These are phyloP conservation scores for Philypnodon macrostomus DNA, from an alignment of 2,797 vertebrate species.

Conservation along the genomic window DNA sequence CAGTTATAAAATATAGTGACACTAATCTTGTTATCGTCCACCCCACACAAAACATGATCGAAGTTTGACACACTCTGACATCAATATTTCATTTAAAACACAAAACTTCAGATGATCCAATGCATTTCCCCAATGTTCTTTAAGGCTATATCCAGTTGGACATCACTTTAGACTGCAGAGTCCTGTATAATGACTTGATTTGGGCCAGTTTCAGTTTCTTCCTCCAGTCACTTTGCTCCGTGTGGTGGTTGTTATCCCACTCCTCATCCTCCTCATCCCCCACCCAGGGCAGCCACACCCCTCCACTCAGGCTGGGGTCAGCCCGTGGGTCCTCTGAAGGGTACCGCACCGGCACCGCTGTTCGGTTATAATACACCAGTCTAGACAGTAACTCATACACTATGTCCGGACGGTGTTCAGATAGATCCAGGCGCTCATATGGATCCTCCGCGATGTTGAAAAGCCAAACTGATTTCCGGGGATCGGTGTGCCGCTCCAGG, in stretches of 20 bases:
- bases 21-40: too few relatives aligned
- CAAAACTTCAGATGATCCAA: too few relatives aligned
- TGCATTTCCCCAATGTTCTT: not conserved
- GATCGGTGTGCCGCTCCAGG: constrained; percentile 84
- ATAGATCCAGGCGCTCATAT: constrained; percentile 87
- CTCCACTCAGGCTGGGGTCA: constrained; percentile 89
- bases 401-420: constrained; percentile 85
- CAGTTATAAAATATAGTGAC: too few relatives aligned
- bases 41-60: too few relatives aligned
- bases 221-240: constrained; percentile 80
- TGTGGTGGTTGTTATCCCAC: constrained; percentile 69
- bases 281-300: constrained; percentile 94
- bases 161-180: constrained; percentile 91
- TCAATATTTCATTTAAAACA: too few relatives aligned
- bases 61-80: too few relatives aligned
- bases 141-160: constrained; percentile 90
- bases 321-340: constrained; percentile 90
- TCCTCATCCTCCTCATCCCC: constrained; percentile 85
- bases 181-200: constrained; percentile 88
- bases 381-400: constrained; percentile 87
- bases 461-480: constrained; percentile 87
- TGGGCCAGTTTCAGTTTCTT: constrained; percentile 89
- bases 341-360: constrained; percentile 92
- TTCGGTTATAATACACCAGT: constrained; percentile 87
- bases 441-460: constrained; percentile 95